Evolutionary conservation across 53 echinoderm and acorn worm species (phyloP), one percentile per base, ranked within the genome.

Genomic region (Crossaster papposus): DNA sequence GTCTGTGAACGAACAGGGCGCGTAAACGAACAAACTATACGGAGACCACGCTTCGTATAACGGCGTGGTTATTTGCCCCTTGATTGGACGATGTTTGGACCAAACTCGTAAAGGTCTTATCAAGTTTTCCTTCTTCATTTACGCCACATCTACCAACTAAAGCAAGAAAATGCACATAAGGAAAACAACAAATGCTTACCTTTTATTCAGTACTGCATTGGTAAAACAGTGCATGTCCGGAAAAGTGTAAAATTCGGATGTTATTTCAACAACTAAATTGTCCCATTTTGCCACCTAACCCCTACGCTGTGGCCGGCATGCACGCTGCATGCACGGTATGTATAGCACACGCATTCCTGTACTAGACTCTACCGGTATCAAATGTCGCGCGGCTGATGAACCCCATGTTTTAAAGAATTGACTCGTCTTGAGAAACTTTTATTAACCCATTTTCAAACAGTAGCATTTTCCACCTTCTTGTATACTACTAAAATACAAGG

Each of bases 301-400:
- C 13, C 0, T n/a, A n/a, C n/a, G n/a, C 0, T 26, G 32, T 1
- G 28, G 23, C n/a, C 72, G 31, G 11, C 34, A 81, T 30, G 63
- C 58, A 55, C 8, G 24, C 11, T 14, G 70, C 8, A 31, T 73
- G 53, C 22, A 30, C 11, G 28, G 51, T 17, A 54, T 73, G 54
- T 32, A 53, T 54, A 73, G 54, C 35, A n/a, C 38, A 33, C 65
- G 26, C 55, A 58, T 58, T 55, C 58, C 65, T 36, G 38, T 30
- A 55, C 55, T 62, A 62, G 36, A 76, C 75, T 76, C 62, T 33
- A 58, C 55, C 35, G 77, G 87, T 87, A 87, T 87, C 87, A 87
- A 63, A 77, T 87, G 36, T 87, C 87, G 75, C 62, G 75, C 63
- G 22, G 64, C 4, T 8, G 14, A 17, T n/a, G n/a, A 58, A 31